Conservation (phyloP, 2,888 invertebrate genomes). For the Tinea semifulvella region DNA sequence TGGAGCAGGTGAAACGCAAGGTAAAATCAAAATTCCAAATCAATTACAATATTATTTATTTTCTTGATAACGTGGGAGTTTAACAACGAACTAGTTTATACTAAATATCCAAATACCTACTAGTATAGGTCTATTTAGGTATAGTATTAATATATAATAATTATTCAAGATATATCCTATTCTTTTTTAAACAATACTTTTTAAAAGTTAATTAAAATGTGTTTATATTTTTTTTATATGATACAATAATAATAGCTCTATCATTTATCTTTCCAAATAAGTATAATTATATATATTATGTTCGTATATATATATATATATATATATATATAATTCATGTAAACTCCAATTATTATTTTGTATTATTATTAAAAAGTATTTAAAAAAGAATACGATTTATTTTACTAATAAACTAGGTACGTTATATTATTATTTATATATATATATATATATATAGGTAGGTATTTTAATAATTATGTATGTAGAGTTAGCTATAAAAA, state of each 20-base stretch:
- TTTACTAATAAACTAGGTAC: not conserved
- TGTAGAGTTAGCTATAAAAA: not conserved
- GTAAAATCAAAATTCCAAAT: too few species aligned
- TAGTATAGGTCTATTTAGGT: not conserved
- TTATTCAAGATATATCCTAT: not conserved
- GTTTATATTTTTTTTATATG: not conserved
- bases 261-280: not conserved
- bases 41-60: too few species aligned
- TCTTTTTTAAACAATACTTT: not conserved
- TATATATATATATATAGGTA: not conserved
- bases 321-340: constrained; percentile 10
- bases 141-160: not conserved
- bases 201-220: not conserved
- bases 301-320: too few species aligned
- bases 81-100: constrained; percentile 49
- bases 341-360: too few species aligned
- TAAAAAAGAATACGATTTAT: constrained; percentile 1
- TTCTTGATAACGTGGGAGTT: constrained; percentile 17
- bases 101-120: constrained; percentile 39
- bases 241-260: not conserved
- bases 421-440: not conserved
- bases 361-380: too few species aligned
- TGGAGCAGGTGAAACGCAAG: too few species aligned
- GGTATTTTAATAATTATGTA: not conserved
- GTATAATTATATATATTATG: constrained; percentile 9